These are phyloP conservation scores for Dendrolimus punctatus DNA, from an alignment of 1,140 invertebrate genomes.

Conservation along the genomic window DNA sequence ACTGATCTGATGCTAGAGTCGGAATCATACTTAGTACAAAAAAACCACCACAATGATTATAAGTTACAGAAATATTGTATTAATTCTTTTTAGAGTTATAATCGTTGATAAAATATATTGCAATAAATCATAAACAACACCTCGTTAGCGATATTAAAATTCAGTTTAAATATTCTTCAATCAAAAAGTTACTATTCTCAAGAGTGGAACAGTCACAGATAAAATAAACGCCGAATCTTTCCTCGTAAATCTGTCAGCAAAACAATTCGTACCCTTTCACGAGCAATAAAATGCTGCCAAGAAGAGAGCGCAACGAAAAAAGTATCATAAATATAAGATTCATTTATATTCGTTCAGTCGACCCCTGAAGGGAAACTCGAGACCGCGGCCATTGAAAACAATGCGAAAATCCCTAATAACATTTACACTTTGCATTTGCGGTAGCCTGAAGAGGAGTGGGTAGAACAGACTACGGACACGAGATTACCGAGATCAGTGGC, in stretches of 20 bases:
- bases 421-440: constrained; percentile 9
- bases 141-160: constrained; percentile 16
- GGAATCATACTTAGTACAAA: too few relatives aligned
- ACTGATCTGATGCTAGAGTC: too few relatives aligned
- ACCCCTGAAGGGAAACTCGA: constrained; percentile 45
- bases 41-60: too few relatives aligned
- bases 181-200: constrained; percentile 24
- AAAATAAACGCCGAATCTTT: constrained; percentile 66
- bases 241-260: constrained; percentile 68
- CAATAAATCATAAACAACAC: constrained; percentile 12
- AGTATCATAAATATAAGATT: constrained; percentile 70
- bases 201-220: constrained; percentile 43
- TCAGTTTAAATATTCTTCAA: constrained; percentile 20
- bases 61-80: too few relatives aligned
- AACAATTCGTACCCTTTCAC: constrained; percentile 69
- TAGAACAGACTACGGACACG: too few relatives aligned
- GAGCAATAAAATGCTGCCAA: constrained; percentile 67
- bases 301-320: constrained; percentile 54
- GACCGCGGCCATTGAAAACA: constrained; percentile 33
- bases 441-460: too few relatives aligned
- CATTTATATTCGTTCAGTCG: constrained; percentile 67
- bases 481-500: too few relatives aligned
- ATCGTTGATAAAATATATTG: too few relatives aligned
- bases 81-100: too few relatives aligned
- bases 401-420: constrained; percentile 24